phyloP scores from a whole-genome alignment of 2,888 invertebrate species.

The Limnephilus auricula region DNA sequence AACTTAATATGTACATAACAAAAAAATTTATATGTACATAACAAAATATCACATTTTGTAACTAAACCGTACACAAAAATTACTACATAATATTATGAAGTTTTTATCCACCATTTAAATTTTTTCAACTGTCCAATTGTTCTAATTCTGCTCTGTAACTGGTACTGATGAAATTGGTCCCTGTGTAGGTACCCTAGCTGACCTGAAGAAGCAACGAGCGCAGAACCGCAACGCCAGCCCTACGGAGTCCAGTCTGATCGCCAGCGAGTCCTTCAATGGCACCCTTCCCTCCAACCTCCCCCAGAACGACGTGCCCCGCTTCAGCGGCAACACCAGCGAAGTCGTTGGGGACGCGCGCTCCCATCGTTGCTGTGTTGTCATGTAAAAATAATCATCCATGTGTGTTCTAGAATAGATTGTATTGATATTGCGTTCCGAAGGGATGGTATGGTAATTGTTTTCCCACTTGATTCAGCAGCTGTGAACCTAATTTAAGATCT shows the following conservation, averaged over 20 bases:
- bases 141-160: neutral
- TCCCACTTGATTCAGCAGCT: neutral
- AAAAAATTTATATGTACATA: neutral
- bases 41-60: neutral
- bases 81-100: neutral
- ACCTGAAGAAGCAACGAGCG: slow-evolving; percentile 94
- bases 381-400: slow-evolving; percentile 74
- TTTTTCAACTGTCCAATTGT: neutral
- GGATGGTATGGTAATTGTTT: neutral
- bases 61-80: neutral
- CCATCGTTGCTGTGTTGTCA: slow-evolving; percentile 85
- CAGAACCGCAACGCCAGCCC: slow-evolving; percentile 85
- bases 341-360: slow-evolving; percentile 85
- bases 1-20: neutral
- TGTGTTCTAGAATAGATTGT: neutral
- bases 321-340: slow-evolving; percentile 87
- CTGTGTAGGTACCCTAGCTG: slow-evolving; percentile 87
- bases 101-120: neutral
- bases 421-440: neutral
- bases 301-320: slow-evolving; percentile 77
- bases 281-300: slow-evolving; percentile 72
- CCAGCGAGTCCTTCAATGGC: slow-evolving; percentile 73
- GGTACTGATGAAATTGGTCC: neutral
- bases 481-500: neutral
- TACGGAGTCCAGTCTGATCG: slow-evolving; percentile 73